These are phyloP conservation scores for Agriopis leucophaearia DNA, from an alignment of 2,888 invertebrate species.

Conservation along the genomic window DNA sequence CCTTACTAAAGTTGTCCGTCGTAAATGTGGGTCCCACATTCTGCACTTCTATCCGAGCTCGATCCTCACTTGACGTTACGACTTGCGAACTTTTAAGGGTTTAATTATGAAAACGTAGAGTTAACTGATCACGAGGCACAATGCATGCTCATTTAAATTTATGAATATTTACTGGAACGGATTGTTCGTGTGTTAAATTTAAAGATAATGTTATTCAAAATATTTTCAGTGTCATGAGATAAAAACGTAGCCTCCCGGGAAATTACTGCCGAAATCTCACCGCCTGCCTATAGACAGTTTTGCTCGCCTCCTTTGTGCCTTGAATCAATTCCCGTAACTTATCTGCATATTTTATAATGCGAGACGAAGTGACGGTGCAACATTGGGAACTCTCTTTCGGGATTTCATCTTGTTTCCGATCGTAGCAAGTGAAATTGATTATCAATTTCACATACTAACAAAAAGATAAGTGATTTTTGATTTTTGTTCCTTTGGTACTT, in stretches of 20 bases:
- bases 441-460: conserved; percentile 23
- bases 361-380: conserved; percentile 75
- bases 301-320: conserved; percentile 78
- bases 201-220: conserved; percentile 64
- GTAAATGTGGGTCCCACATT: conserved; percentile 30
- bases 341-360: conserved; percentile 85
- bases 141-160: conserved; percentile 25
- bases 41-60: conserved; percentile 27
- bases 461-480: conserved; percentile 2
- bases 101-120: conserved; percentile 37
- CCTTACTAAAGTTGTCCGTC: conserved; percentile 34
- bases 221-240: conserved; percentile 78
- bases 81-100: conserved; percentile 52
- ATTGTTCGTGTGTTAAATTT: conserved; percentile 35
- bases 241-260: conserved; percentile 80
- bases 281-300: conserved; percentile 76
- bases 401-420: conserved; percentile 59
- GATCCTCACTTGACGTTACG: conserved; percentile 33
- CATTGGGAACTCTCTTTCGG: conserved; percentile 64
- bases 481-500: background rate
- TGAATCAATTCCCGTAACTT: conserved; percentile 85
- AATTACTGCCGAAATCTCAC: conserved; percentile 84
- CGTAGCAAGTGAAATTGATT: conserved; percentile 41
- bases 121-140: conserved; percentile 28
- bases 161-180: conserved; percentile 21